Evolutionary conservation across 2,113 vertebrate species (phyloP), one percentile per base, ranked within the genome.

Genomic region (Chunga burmeisteri): DNA sequence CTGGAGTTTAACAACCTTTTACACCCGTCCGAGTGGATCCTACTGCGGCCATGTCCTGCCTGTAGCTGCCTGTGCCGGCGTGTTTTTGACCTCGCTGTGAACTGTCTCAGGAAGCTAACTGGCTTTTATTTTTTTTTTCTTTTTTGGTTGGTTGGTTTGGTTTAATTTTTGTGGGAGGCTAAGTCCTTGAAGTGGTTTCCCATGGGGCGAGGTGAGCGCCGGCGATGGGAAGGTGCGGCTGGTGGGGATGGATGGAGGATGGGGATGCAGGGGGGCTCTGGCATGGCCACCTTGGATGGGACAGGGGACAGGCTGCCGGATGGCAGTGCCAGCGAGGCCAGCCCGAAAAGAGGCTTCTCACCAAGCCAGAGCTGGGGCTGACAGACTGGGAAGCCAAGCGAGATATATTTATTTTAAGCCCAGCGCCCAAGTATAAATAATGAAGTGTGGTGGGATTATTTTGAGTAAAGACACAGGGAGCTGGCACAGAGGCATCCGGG

Each of bases 181-280:
- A 3, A 50, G 70, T 19, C 75, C 68, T 70, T 52, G 49, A 40
- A 52, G 81, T 52, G 62, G 62, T 65, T 90, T 86, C 49, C 20
- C 7, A 5, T 2, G 8, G 68, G 86, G 52, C 0, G 13, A 66
- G 66, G 85, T 10, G 38, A 80, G 13, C 3, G 2, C 21, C 0
- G 11, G 72, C 0, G 6, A 16, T 18, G 55, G 61, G 61, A 47
- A 73, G 56, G 27, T 38, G 68, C 0, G 12, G 21, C 42, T n/a
- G 83, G 40, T 7, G 4, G 26, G 49, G 72, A 46, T 27, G 58
- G 44, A 32, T 0, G 52, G 29, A 46, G 34, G 38, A 15, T 1
- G 20, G 27, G 55, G 63, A 11, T 15, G 17, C 8, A 7, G 42
- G 7, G 3, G 19, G 14, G 29, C 19, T 38, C 15, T 18, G 52